These are phyloP conservation scores for Rhinichthys osculus DNA, from an alignment of 2,797 vertebrate genomes.

Conservation along the genomic window DNA sequence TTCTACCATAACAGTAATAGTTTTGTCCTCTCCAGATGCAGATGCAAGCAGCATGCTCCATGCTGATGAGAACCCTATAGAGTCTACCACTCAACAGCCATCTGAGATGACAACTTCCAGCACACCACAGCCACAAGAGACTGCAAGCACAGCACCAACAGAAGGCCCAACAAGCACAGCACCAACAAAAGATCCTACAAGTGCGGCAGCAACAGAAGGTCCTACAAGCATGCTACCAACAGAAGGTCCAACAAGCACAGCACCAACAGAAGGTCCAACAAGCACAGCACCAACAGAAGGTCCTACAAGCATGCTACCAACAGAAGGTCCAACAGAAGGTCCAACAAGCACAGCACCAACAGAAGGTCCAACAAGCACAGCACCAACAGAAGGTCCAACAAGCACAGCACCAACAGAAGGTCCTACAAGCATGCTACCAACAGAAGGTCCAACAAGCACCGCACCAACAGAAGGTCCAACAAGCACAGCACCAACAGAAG, in stretches of 20 bases:
- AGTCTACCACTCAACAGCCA: conserved; percentile 8
- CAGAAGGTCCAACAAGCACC: neutral
- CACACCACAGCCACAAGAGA: neutral
- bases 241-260: rapidly evolving
- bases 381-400: neutral
- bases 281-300: neutral
- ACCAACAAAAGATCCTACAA: neutral
- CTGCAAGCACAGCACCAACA: neutral
- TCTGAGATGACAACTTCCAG: conserved; percentile 17
- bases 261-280: neutral
- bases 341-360: rapidly evolving
- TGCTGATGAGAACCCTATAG: neutral
- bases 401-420: too few relatives aligned
- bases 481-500: neutral
- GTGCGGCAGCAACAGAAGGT: neutral
- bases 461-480: neutral
- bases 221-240: neutral
- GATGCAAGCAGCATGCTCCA: neutral
- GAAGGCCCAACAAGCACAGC: too few relatives aligned
- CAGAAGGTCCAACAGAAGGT: too few relatives aligned
- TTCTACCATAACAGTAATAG: neutral
- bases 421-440: neutral
- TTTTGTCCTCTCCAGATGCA: neutral
- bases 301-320: neutral
- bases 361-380: neutral